These are phyloP conservation scores for Eupsilia transversa DNA, from an alignment of 2,888 invertebrate genomes.

Conservation along the genomic window DNA sequence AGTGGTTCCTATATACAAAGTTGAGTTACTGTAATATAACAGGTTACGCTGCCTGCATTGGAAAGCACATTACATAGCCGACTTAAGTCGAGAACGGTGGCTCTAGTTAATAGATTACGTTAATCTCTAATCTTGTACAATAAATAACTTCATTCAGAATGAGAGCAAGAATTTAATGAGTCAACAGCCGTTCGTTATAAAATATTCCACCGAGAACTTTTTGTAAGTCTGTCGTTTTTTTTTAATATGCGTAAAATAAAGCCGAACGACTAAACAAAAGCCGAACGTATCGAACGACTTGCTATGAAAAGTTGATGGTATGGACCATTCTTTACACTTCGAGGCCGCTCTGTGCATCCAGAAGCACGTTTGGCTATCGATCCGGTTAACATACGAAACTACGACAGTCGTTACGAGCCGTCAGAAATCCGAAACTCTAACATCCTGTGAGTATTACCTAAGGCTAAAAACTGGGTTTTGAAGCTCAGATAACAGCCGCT, in stretches of 20 bases:
- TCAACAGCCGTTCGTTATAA: conserved; percentile 31
- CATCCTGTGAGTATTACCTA: neutral
- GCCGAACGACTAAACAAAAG: neutral
- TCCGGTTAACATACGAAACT: neutral
- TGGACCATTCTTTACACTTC: neutral
- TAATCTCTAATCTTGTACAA: conserved; percentile 53
- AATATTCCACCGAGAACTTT: conserved; percentile 23
- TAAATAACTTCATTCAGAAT: conserved; percentile 50
- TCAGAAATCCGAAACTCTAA: neutral
- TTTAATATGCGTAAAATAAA: conserved; percentile 23
- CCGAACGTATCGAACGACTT: neutral
- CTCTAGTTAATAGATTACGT: conserved; percentile 43
- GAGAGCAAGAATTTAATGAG: conserved; percentile 55
- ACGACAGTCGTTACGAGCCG: neutral
- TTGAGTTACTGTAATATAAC: conserved; percentile 36
- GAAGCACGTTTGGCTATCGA: neutral
- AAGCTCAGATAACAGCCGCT: neutral
- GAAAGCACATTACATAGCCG: conserved; percentile 47
- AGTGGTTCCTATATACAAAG: conserved; percentile 48
- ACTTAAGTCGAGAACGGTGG: conserved; percentile 28
- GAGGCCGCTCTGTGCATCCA: neutral
- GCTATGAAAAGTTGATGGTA: neutral
- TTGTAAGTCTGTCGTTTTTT: conserved; percentile 20
- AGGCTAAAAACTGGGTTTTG: neutral
- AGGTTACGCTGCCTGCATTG: conserved; percentile 46